phyloP scores from a whole-genome alignment of 2,113 vertebrate genomes.

The Puffinus mauretanicus region DNA sequence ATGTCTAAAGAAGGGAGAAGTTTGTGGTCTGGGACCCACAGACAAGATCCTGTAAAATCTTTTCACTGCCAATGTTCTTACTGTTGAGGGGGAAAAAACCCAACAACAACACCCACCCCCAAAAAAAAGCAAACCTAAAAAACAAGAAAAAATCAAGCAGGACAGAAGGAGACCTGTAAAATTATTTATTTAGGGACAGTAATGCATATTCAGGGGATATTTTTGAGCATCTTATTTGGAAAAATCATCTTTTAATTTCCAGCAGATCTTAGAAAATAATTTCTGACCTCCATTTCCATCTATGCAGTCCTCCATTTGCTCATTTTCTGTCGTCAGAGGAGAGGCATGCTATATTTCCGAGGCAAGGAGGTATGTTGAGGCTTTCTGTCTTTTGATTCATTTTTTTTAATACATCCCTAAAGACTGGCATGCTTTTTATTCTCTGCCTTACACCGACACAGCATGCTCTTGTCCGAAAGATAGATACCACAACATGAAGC shows the following conservation, averaged over 20 bases:
- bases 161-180: not conserved
- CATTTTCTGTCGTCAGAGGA: not conserved
- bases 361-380: not conserved
- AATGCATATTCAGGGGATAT: not conserved
- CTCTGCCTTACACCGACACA: not conserved
- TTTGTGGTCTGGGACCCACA: not conserved
- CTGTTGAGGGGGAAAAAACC: rapidly evolving
- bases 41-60: not conserved
- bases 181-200: not conserved
- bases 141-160: not conserved
- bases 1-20: not conserved
- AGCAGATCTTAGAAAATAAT: not conserved
- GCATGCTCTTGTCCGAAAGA: not conserved
- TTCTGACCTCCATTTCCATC: not conserved
- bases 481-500: not conserved
- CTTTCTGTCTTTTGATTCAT: not conserved
- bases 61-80: not conserved
- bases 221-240: not conserved
- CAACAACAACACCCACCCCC: not conserved
- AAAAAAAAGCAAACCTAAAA: not conserved
- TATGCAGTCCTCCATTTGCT: not conserved
- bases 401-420: not conserved
- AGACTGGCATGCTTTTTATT: not conserved
- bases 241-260: not conserved
- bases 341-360: not conserved